Percentiles rank a stretch among this genome's conserved stretches.
phyloP scores from a whole-genome alignment of 2,888 invertebrate species.

The Mycogona germanica region DNA sequence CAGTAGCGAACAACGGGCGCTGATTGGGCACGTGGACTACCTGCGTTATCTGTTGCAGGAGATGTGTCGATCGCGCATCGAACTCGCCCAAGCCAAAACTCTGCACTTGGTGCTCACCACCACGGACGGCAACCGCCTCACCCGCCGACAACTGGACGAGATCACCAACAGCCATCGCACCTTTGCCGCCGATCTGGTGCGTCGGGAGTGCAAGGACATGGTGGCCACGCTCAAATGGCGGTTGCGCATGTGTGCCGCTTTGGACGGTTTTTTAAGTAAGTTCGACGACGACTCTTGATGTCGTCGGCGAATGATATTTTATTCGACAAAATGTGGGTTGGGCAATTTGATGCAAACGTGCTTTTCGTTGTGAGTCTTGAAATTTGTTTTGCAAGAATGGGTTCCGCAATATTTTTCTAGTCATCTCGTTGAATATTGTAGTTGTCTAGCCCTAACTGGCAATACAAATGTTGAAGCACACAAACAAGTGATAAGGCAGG shows the following conservation, averaged over 20 bases:
- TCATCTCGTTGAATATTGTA: too few species aligned
- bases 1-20: too few species aligned
- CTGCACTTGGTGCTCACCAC: slow-evolving; percentile 6
- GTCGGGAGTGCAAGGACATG: neutral
- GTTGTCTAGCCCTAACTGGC: too few species aligned
- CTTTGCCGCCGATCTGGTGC: neutral
- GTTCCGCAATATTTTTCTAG: too few species aligned
- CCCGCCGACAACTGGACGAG: neutral
- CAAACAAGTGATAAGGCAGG: too few species aligned
- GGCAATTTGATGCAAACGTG: neutral
- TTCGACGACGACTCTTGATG: too few species aligned
- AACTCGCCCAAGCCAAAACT: neutral
- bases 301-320: too few species aligned
- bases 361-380: neutral
- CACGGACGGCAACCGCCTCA: neutral
- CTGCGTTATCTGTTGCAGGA: neutral
- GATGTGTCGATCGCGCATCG: neutral
- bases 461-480: too few species aligned
- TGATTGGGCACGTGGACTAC: neutral
- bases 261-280: too few species aligned
- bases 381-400: too few species aligned
- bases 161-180: neutral
- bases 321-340: neutral
- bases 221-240: neutral
- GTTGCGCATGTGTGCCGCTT: too few species aligned